A percentile compares a stretch with the other conserved stretches of the same genome.
These are phyloP conservation scores for Pristionchus fissidentatus DNA, from an alignment of 2,888 invertebrate species.

Conservation along the genomic window DNA sequence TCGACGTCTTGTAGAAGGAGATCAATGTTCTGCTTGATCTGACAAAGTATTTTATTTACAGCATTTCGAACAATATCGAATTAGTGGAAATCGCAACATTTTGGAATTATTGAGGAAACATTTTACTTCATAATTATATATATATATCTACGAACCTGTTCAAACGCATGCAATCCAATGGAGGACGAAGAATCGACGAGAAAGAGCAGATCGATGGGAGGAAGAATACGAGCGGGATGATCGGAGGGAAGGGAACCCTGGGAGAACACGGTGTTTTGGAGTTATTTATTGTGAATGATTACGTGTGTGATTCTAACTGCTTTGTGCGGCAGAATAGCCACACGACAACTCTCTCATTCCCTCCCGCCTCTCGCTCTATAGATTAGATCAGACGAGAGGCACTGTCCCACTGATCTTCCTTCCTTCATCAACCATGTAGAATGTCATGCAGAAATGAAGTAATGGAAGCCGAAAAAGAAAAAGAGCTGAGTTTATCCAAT, in stretches of 20 bases:
- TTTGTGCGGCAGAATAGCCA: not conserved
- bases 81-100: not conserved
- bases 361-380: no score
- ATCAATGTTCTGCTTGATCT: conserved; percentile 65
- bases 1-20: conserved; percentile 67
- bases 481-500: no score
- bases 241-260: conserved; percentile 49
- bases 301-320: no score
- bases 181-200: conserved; percentile 68
- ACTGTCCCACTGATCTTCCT: no score
- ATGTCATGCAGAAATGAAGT: no score
- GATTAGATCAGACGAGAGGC: no score
- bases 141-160: conserved; percentile 56
- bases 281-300: no score
- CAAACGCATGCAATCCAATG: conserved; percentile 69
- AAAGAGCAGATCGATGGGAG: conserved; percentile 72
- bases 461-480: no score
- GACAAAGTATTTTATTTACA: no score
- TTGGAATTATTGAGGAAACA: not conserved
- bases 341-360: no score
- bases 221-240: conserved; percentile 69
- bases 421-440: no score
- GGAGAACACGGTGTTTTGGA: not conserved
- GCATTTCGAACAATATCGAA: not conserved
- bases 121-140: not conserved